Evolutionary conservation across 2,888 invertebrate genomes (phyloP).

Genomic region (Pediacus dermestoides): DNA sequence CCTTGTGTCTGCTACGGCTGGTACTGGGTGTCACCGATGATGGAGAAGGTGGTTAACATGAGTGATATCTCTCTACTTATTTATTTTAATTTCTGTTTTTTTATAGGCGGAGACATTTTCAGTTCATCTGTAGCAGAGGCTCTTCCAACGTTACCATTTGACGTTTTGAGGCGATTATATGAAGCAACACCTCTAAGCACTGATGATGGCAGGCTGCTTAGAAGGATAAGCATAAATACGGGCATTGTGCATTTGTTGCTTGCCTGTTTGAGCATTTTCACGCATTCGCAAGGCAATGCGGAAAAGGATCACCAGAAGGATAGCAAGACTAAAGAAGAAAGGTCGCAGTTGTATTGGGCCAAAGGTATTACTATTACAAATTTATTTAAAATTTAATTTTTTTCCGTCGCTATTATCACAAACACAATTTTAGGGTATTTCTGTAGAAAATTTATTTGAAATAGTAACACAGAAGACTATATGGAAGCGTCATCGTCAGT

Average conservation of each 20-base stretch:
- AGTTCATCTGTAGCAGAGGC: constrained; percentile 65
- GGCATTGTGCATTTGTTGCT: constrained; percentile 83
- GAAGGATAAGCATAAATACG: constrained; percentile 75
- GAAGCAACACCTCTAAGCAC: constrained; percentile 72
- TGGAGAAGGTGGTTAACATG: constrained; percentile 67
- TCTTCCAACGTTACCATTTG: constrained; percentile 73
- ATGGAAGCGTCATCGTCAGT: no score
- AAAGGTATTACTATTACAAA: constrained; percentile 59
- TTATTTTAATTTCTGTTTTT: no score
- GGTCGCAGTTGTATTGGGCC: constrained; percentile 86
- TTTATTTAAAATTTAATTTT: constrained; percentile 8
- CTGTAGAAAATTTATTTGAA: constrained; percentile 2
- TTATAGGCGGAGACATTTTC: constrained; percentile 62
- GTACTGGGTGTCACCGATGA: constrained; percentile 89
- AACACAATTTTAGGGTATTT: neutral
- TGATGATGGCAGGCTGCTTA: constrained; percentile 71
- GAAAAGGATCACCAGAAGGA: constrained; percentile 42
- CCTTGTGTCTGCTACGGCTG: constrained; percentile 80
- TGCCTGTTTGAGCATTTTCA: constrained; percentile 84
- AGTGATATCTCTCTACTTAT: no score
- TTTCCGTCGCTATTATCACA: no score
- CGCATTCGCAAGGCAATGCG: constrained; percentile 63
- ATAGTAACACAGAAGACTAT: no score
- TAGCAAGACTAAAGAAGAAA: constrained; percentile 40
- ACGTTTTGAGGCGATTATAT: constrained; percentile 71